Percentiles rank a stretch among this genome's conserved stretches.
Conservation (phyloP, 2,797 vertebrate genomes). For the Sternarchorhynchus goeldii region DNA sequence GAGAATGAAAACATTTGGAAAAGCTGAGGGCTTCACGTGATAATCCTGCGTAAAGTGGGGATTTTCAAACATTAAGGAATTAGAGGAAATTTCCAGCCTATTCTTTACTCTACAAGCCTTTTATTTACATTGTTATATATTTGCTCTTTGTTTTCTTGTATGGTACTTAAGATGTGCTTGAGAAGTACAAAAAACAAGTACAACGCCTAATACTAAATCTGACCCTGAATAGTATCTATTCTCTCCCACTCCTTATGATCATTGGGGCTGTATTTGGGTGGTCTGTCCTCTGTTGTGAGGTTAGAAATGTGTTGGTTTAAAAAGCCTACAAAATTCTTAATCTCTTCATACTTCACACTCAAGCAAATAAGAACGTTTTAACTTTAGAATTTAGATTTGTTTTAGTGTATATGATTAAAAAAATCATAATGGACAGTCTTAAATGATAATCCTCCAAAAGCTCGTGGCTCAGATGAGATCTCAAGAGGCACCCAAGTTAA, state of each 20-base stretch:
- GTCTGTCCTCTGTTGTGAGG: constrained; percentile 54
- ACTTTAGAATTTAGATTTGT: not conserved
- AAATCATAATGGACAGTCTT: constrained; percentile 15
- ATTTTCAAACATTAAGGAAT: not conserved
- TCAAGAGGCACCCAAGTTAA: constrained; percentile 64
- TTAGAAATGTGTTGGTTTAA: constrained; percentile 56
- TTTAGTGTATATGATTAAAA: not conserved
- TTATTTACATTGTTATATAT: constrained; percentile 33
- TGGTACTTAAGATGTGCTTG: constrained; percentile 27
- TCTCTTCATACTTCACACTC: not conserved
- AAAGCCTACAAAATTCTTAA: constrained; percentile 34
- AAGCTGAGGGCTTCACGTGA: not conserved
- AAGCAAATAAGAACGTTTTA: not conserved
- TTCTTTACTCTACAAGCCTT: not conserved
- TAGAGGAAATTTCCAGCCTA: not conserved
- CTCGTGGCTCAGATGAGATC: constrained; percentile 31
- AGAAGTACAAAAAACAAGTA: constrained; percentile 17
- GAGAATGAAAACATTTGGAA: too few species aligned
- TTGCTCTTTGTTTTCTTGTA: constrained; percentile 47
- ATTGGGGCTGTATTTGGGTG: constrained; percentile 63
- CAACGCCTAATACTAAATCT: constrained; percentile 60
- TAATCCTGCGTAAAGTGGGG: not conserved
- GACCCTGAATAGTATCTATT: constrained; percentile 61
- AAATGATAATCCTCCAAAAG: constrained; percentile 1
- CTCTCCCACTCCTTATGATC: constrained; percentile 64